Conservation (phyloP, 2,113 vertebrate species). For the Chrysochloris asiatica region DNA sequence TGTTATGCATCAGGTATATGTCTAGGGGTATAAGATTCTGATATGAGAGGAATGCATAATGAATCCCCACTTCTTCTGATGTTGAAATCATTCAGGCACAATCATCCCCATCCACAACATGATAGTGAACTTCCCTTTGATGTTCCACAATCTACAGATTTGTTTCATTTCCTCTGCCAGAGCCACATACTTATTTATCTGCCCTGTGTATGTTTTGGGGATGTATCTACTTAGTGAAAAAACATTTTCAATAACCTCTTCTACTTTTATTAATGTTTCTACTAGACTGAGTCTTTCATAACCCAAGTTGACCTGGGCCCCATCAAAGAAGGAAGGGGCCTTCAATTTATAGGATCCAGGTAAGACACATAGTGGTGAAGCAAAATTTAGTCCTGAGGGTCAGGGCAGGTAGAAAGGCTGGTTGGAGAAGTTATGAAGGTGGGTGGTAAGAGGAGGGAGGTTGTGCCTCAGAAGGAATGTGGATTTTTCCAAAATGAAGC, state of each 20-base stretch:
- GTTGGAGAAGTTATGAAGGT: not conserved
- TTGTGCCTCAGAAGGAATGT: not conserved
- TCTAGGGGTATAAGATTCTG: not conserved
- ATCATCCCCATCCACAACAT: not conserved
- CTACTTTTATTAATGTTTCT: constrained; percentile 51
- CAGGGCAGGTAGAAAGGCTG: fast-evolving
- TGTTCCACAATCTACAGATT: constrained; percentile 49
- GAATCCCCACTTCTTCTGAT: not conserved
- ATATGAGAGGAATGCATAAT: not conserved
- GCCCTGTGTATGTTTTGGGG: constrained; percentile 50
- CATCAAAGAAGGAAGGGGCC: constrained; percentile 50
- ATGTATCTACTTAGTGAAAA: constrained; percentile 49
- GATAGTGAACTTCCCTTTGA: constrained; percentile 50
- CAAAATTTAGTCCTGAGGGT: not conserved
- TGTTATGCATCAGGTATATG: not conserved
- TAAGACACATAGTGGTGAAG: not conserved
- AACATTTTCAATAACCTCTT: constrained; percentile 59
- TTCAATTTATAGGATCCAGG: not conserved
- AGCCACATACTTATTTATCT: constrained; percentile 53
- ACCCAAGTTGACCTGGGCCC: not conserved
- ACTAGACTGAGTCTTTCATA: constrained; percentile 48
- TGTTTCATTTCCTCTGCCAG: constrained; percentile 72
- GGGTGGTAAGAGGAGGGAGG: not conserved
- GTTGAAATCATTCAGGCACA: not conserved
- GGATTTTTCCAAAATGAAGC: not conserved